A percentile compares a stretch with the other conserved stretches of the same genome.
Conservation (phyloP, 2,797 vertebrate genomes). For the Poecilia wingei region DNA sequence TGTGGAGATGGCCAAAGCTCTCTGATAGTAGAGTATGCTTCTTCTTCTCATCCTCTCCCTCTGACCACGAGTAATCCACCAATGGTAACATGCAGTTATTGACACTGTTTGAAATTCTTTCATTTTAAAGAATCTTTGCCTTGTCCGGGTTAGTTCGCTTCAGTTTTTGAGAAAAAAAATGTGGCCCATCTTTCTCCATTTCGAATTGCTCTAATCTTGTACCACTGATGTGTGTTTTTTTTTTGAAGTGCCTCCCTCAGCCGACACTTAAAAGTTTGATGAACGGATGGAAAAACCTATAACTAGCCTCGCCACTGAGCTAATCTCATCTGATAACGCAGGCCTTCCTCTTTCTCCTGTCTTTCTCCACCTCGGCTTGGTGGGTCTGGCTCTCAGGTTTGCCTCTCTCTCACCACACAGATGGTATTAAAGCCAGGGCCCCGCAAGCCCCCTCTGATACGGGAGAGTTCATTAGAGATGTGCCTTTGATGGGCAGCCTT, state of each 20-base stretch:
- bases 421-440: slow-evolving; percentile 93
- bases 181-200: slow-evolving; percentile 21
- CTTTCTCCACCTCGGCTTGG: slow-evolving; percentile 77
- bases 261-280: slow-evolving; percentile 29
- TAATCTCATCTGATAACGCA: slow-evolving; percentile 93
- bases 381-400: slow-evolving; percentile 89
- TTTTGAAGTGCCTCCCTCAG: slow-evolving; percentile 32
- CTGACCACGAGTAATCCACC: slow-evolving; percentile 33
- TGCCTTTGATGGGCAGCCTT: slow-evolving; percentile 98
- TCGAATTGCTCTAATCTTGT: slow-evolving; percentile 37
- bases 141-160: background rate
- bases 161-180: slow-evolving; percentile 12
- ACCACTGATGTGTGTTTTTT: slow-evolving; percentile 49
- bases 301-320: slow-evolving; percentile 76
- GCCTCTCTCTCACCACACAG: slow-evolving; percentile 73
- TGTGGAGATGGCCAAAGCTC: slow-evolving; percentile 64
- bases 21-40: slow-evolving; percentile 18
- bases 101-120: slow-evolving; percentile 21
- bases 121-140: background rate
- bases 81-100: slow-evolving; percentile 15
- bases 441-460: slow-evolving; percentile 90
- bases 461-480: slow-evolving; percentile 99
- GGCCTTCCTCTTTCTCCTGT: slow-evolving; percentile 80
- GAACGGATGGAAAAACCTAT: slow-evolving; percentile 78
- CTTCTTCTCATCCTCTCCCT: slow-evolving; percentile 12